Evolutionary conservation across 2,797 vertebrate species (phyloP).

Genomic region (Botia almorhae): DNA sequence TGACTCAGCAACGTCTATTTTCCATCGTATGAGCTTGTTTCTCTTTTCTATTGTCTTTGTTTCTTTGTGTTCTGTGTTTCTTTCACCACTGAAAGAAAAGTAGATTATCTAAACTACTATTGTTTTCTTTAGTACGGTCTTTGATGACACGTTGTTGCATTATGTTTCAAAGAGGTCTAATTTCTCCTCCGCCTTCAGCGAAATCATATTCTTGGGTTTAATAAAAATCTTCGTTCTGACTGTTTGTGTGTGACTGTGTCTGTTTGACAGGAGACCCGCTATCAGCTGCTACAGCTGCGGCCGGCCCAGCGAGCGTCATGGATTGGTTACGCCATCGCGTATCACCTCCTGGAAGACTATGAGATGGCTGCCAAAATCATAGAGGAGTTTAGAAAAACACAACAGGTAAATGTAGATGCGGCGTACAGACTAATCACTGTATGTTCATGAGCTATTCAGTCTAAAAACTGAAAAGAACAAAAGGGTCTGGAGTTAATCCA

Average conservation of each 20-base stretch:
- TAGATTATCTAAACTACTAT: no score
- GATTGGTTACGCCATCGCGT: slow-evolving; percentile 99
- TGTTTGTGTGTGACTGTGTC: not conserved
- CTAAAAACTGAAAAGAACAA: no score
- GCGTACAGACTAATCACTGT: not conserved
- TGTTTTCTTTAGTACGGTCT: not conserved
- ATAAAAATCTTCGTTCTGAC: not conserved
- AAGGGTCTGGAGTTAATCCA: no score
- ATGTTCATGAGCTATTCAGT: no score
- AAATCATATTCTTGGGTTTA: not conserved
- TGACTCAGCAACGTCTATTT: slow-evolving; percentile 59
- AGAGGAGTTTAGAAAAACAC: slow-evolving; percentile 98
- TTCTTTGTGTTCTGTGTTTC: not conserved
- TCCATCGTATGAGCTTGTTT: slow-evolving; percentile 4
- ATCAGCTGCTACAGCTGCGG: slow-evolving; percentile 94
- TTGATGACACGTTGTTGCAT: not conserved
- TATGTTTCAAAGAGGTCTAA: not conserved
- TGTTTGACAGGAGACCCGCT: slow-evolving; percentile 90
- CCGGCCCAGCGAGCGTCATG: slow-evolving; percentile 98
- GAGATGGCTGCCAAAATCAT: slow-evolving; percentile 99
- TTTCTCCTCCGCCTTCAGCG: not conserved
- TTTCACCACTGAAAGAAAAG: not conserved
- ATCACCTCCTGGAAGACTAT: slow-evolving; percentile 97
- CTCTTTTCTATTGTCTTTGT: not conserved
- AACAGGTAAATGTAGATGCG: slow-evolving; percentile 81